These are phyloP conservation scores for Phymanthus crucifer DNA, from an alignment of 92 coral and sea anemone species.

Conservation along the genomic window DNA sequence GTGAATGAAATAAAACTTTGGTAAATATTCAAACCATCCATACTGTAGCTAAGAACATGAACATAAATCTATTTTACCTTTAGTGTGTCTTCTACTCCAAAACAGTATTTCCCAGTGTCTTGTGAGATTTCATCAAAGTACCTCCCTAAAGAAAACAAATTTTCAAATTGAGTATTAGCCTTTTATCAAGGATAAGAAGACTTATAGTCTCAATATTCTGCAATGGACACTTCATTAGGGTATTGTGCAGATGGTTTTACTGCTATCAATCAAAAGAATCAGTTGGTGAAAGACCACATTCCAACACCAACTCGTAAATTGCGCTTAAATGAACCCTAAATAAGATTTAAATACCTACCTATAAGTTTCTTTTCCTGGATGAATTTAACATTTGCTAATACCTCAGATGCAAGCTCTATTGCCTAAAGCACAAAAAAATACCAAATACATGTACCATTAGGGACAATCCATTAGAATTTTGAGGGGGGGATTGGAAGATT, in stretches of 20 bases:
- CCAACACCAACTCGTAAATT: too few relatives aligned
- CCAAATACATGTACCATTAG: too few relatives aligned
- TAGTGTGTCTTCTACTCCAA: conserved; percentile 96
- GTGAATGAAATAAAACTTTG: not conserved
- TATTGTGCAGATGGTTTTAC: too few relatives aligned
- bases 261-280: too few relatives aligned
- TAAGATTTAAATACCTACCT: conserved; percentile 47
- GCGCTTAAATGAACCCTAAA: not conserved
- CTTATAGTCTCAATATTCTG: too few relatives aligned
- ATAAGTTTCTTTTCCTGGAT: conserved; percentile 97
- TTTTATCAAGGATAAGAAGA: not conserved
- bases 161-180: not conserved
- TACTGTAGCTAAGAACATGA: not conserved
- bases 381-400: conserved; percentile 95
- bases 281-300: too few relatives aligned
- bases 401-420: conserved; percentile 95
- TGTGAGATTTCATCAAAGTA: conserved; percentile 99
- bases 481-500: too few relatives aligned
- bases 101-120: conserved; percentile 97
- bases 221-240: too few relatives aligned
- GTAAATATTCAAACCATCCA: not conserved
- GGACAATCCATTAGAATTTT: too few relatives aligned
- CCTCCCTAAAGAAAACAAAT: conserved; percentile 52
- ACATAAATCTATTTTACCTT: conserved; percentile 51
- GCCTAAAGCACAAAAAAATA: conserved; percentile 58